phyloP scores from a whole-genome alignment of 2,113 vertebrate genomes.

The Pluvialis apricaria region DNA sequence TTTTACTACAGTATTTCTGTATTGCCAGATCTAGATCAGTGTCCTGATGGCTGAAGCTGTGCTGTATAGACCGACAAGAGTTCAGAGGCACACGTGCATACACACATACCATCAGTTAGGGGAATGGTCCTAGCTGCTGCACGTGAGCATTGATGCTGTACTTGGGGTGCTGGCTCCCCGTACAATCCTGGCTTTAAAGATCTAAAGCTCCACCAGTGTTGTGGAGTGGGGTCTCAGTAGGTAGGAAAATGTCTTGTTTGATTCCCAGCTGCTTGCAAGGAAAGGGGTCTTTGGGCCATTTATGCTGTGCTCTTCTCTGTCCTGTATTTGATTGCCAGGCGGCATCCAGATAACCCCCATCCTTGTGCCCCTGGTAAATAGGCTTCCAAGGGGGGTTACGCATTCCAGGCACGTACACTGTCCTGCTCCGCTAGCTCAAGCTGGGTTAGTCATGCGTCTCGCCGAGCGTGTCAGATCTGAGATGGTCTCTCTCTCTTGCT shows the following conservation, averaged over 20 bases:
- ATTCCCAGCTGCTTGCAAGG: neutral
- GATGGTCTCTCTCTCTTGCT: neutral
- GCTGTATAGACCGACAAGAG: neutral
- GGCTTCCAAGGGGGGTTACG: neutral
- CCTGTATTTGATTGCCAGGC: neutral
- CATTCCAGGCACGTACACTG: slow-evolving; percentile 27
- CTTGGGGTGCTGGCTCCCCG: neutral
- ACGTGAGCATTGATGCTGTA: rapidly evolving
- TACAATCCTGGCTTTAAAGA: neutral
- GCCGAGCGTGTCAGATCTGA: neutral
- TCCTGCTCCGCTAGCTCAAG: neutral
- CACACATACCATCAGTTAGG: rapidly evolving
- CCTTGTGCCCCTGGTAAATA: neutral
- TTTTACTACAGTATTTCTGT: neutral
- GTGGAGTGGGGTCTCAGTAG: neutral
- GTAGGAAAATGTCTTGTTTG: neutral
- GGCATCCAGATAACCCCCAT: neutral
- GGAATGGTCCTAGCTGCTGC: neutral
- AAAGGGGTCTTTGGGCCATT: neutral
- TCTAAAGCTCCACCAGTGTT: neutral
- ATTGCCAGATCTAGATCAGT: neutral
- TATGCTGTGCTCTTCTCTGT: neutral
- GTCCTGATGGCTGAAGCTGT: neutral
- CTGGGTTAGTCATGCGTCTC: slow-evolving; percentile 52
- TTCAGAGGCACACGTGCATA: neutral